A percentile compares a stretch with the other conserved stretches of the same genome.
phyloP scores from a whole-genome alignment of 2,797 vertebrate genomes.

The Sebastolobus alascanus region DNA sequence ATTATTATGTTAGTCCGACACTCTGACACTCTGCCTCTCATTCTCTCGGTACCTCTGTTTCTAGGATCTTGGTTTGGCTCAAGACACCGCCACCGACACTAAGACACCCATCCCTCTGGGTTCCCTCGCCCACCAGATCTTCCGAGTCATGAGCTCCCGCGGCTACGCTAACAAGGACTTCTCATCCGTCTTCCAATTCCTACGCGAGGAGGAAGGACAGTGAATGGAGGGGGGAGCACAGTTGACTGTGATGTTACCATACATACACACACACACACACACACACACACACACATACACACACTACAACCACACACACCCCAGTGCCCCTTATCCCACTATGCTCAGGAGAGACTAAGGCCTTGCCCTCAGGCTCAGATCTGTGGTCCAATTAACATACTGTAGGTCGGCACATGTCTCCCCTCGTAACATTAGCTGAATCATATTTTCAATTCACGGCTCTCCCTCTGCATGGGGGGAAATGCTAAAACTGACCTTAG shows the following conservation, averaged over 20 bases:
- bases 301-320: conserved; percentile 37
- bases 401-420: conserved; percentile 58
- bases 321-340: conserved; percentile 67
- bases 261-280: conserved; percentile 18
- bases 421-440: conserved; percentile 47
- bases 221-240: conserved; percentile 56
- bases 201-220: conserved; percentile 91
- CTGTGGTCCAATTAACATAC: conserved; percentile 64
- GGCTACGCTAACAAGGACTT: conserved; percentile 98
- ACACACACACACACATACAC: conserved; percentile 15
- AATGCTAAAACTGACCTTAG: conserved; percentile 66
- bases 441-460: conserved; percentile 55
- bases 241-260: conserved; percentile 42
- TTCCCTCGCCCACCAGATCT: conserved; percentile 96
- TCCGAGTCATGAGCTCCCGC: conserved; percentile 96
- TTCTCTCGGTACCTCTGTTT: conserved; percentile 1
- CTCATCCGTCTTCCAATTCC: conserved; percentile 97
- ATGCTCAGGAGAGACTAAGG: conserved; percentile 70
- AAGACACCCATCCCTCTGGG: conserved; percentile 93
- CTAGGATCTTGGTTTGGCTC: conserved; percentile 96
- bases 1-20: background rate
- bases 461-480: conserved; percentile 39
- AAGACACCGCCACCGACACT: conserved; percentile 95
- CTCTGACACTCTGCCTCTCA: background rate
- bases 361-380: conserved; percentile 62